phyloP scores from a whole-genome alignment of 2,113 vertebrate species.

The Donacobius atricapilla region DNA sequence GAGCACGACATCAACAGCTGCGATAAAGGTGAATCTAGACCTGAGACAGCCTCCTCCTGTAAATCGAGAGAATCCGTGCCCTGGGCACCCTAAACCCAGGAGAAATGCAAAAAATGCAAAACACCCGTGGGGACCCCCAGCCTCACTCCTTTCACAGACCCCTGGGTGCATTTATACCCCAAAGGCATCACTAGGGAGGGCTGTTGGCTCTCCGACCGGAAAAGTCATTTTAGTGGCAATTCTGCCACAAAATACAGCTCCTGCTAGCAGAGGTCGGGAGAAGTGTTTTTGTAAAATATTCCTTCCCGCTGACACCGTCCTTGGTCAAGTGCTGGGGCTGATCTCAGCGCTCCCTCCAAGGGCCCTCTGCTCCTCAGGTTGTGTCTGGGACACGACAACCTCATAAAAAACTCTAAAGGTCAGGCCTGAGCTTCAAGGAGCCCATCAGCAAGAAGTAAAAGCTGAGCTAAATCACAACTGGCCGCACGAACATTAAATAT shows the following conservation, averaged over 20 bases:
- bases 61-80: background rate
- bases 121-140: background rate
- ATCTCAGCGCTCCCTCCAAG: background rate
- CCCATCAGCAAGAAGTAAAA: background rate
- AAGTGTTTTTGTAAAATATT: background rate
- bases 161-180: background rate
- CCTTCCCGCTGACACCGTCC: background rate
- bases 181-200: background rate
- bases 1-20: accelerated
- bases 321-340: background rate
- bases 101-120: background rate
- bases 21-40: background rate
- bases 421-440: background rate
- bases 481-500: background rate
- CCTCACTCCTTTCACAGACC: background rate
- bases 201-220: background rate
- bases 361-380: background rate
- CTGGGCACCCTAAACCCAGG: background rate
- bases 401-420: constrained; percentile 39
- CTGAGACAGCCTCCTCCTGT: accelerated
- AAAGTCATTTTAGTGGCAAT: background rate
- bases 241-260: background rate
- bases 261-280: background rate
- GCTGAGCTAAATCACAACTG: background rate
- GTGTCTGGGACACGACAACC: background rate